Conservation (phyloP, 2,113 vertebrate species). For the Toxostoma redivivum region DNA sequence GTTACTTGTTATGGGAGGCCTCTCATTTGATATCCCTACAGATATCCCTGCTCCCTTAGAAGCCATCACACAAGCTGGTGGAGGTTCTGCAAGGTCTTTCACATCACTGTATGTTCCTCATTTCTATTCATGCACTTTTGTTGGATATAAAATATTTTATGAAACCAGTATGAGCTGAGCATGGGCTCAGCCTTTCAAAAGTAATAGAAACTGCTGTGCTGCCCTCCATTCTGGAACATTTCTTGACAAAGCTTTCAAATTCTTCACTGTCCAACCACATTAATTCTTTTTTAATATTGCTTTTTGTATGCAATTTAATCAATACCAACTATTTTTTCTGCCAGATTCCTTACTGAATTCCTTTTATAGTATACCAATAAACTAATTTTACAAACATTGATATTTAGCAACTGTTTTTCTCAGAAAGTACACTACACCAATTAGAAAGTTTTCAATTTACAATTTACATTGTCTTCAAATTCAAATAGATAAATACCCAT, state of each 20-base stretch:
- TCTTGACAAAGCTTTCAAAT: not conserved
- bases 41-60: not conserved
- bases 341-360: not conserved
- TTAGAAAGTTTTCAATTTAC: not conserved
- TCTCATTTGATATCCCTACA: not conserved
- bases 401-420: not conserved
- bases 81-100: not conserved
- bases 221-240: not conserved
- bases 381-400: not conserved
- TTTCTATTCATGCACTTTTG: not conserved
- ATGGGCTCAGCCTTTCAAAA: not conserved
- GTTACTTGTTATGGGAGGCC: not conserved
- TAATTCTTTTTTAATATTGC: not conserved
- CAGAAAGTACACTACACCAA: not conserved
- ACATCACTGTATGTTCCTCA: rapidly evolving
- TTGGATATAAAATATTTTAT: not conserved
- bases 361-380: not conserved
- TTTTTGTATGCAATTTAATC: not conserved
- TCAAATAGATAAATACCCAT: not conserved
- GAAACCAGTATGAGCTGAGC: not conserved
- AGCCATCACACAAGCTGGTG: not conserved
- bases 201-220: not conserved
- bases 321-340: not conserved
- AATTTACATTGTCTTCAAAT: not conserved
- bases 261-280: not conserved